Base-by-base conservation (phyloP, 2,113 vertebrate genomes). In the Polypterus senegalus region DNA sequence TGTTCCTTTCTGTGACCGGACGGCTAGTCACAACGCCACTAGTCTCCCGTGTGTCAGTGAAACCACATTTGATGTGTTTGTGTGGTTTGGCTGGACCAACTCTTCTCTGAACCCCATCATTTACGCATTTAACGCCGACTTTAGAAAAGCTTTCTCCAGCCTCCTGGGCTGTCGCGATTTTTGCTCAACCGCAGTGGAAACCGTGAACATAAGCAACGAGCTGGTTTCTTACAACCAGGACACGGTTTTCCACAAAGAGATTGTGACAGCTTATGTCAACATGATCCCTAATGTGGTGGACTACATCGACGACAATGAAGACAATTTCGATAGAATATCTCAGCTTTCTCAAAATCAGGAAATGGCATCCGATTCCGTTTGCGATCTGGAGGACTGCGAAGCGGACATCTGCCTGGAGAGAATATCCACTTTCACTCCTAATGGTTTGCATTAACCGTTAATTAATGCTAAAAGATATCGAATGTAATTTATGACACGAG, bases 21-120 rank as follows among this genome's bases (percentile, higher is more conserved):
- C 78, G 5, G 69, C 80, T 6, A 68, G 75, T 0, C 82, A 84
- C 67, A 70, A 70, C 6, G 55, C 71, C 0, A 77, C 85, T 5
- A 85, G 89, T 48, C 81, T 91, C 60, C 88, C 88, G 5, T 97
- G 95, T 3, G 91, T 98, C 70, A 93, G 94, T 60, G 91, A 97
- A 77, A 94, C 91, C 54, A 93, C 91, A 4, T 98, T 98, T 60
- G 84, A 97, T 61, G 78, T 97, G 46, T 98, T 98, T 1, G 91
- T 97, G 68, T 98, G 94, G 95, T 93, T 95, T 69, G 92, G 94
- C 47, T 98, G 95, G 95, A 89, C 92, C 61, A 97, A 97, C 79
- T 98, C 94, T 2, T 89, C 92, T 1, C 84, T 98, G 59, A 98
- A 97, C 73, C 95, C 95, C 48, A 73, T 97, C 65, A 92, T 97